Evolutionary conservation across 2,797 vertebrate genomes (phyloP).

Genomic region (Melanotaenia maccullochi): DNA sequence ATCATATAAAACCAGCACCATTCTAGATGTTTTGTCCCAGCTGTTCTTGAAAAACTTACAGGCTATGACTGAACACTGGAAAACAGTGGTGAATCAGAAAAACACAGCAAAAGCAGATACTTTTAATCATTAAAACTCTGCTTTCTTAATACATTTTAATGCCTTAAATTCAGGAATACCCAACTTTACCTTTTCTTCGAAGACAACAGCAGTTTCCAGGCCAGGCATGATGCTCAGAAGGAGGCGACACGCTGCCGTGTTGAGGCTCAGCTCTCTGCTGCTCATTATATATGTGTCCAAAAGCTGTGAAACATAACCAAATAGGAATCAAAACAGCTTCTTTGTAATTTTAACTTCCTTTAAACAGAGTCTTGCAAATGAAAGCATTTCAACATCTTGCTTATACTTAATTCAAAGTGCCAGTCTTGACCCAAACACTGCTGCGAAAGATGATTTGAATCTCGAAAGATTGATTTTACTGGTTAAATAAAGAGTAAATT

Average conservation of each 20-base stretch:
- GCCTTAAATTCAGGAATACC: background rate
- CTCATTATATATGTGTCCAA: constrained; percentile 95
- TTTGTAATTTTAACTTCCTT: background rate
- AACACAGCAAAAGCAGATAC: background rate
- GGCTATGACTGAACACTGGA: background rate
- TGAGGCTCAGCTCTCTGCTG: constrained; percentile 90
- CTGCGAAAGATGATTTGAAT: background rate
- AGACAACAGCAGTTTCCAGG: constrained; percentile 92
- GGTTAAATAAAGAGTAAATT: background rate
- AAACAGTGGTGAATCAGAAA: background rate
- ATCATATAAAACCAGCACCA: too few species aligned
- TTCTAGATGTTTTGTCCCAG: background rate
- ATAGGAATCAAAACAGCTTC: background rate
- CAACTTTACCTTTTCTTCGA: constrained; percentile 92
- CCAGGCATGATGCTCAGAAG: constrained; percentile 95
- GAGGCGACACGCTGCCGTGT: constrained; percentile 92
- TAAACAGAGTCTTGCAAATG: background rate
- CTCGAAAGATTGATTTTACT: background rate
- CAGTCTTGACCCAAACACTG: background rate
- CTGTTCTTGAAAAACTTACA: background rate
- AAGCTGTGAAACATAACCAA: constrained; percentile 77
- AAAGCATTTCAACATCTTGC: too few species aligned
- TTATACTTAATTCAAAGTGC: background rate
- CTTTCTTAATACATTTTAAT: background rate
- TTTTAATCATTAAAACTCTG: background rate